These are phyloP conservation scores for Pogonognathellus flavescens DNA, from an alignment of 1,140 invertebrate genomes.

Conservation along the genomic window DNA sequence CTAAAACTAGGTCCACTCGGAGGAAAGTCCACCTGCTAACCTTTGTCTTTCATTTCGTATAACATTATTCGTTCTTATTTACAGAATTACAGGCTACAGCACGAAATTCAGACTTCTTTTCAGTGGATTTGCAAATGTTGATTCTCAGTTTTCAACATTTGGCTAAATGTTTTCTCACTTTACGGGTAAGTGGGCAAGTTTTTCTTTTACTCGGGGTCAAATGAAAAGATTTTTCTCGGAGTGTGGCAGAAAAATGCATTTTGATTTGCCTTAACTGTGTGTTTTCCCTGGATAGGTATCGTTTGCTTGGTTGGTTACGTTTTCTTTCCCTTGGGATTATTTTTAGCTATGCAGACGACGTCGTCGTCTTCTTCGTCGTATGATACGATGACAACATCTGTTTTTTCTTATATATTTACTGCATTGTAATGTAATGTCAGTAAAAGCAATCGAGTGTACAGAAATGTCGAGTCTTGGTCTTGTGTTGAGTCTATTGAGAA, in stretches of 20 bases:
- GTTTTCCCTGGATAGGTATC: background rate
- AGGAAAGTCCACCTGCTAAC: background rate
- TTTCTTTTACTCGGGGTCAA: background rate
- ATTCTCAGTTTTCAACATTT: too few relatives aligned
- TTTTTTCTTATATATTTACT: constrained; percentile 30
- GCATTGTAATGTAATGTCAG: background rate
- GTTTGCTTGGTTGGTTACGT: constrained; percentile 8
- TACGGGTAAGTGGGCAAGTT: background rate
- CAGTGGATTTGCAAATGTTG: too few relatives aligned
- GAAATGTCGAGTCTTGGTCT: background rate
- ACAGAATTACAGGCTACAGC: background rate
- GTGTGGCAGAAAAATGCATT: background rate
- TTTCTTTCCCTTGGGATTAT: background rate
- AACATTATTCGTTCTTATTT: background rate
- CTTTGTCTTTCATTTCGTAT: background rate
- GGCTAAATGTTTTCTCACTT: background rate
- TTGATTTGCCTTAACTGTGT: background rate
- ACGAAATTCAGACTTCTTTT: too few relatives aligned
- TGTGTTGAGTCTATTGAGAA: constrained; percentile 15
- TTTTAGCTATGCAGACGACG: constrained; percentile 8
- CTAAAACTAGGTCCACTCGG: background rate
- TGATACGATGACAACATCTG: constrained; percentile 26
- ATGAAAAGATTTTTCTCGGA: background rate
- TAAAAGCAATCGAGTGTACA: constrained; percentile 15
- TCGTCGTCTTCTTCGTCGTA: background rate